Conservation (phyloP, 2,113 vertebrate species). For the Isichthys henryi region DNA sequence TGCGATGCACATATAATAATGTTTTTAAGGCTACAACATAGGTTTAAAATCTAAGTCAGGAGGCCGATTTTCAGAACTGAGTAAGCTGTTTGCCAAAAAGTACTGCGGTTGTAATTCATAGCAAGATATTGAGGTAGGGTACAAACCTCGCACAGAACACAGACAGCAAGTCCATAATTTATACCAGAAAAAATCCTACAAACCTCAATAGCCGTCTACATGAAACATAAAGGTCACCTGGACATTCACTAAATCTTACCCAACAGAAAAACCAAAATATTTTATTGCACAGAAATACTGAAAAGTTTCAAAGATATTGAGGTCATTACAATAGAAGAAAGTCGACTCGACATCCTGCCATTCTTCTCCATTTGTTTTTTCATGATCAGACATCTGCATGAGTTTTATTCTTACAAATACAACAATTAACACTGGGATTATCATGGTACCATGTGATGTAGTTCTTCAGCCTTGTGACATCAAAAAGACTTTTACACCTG, state of each 20-base stretch:
- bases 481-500: not conserved
- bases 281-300: not conserved
- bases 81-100: not conserved
- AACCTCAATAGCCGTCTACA: not conserved
- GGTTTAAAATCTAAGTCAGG: not conserved
- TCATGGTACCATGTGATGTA: not conserved
- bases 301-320: not conserved
- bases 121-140: not conserved
- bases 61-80: not conserved
- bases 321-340: not conserved
- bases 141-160: not conserved
- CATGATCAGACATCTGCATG: not conserved
- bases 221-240: slow-evolving; percentile 2
- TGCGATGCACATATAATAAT: not conserved
- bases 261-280: not conserved
- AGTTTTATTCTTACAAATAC: not conserved
- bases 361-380: not conserved
- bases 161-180: not conserved
- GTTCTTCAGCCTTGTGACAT: not conserved
- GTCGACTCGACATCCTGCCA: not conserved
- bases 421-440: not conserved
- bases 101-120: not conserved
- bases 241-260: not conserved
- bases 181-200: not conserved
- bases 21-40: not conserved